These are phyloP conservation scores for Harpegnathos saltator DNA, from an alignment of 1,140 invertebrate species.

Conservation along the genomic window DNA sequence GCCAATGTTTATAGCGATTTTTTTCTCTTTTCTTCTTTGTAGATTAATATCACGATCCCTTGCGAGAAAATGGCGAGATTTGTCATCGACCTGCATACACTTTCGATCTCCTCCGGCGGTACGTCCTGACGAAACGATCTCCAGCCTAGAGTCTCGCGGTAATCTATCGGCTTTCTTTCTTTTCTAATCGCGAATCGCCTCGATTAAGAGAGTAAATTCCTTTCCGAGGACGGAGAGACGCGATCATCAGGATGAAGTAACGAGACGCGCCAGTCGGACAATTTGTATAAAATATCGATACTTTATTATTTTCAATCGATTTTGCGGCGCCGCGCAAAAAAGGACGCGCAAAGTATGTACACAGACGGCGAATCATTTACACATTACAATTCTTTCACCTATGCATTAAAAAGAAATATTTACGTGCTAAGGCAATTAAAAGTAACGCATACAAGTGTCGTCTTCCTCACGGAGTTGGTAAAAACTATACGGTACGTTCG, in stretches of 20 bases:
- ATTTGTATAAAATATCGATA: constrained; percentile 83
- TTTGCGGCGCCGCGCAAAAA: constrained; percentile 68
- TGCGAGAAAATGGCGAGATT: too few species aligned
- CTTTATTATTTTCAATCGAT: constrained; percentile 83
- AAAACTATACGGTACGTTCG: constrained; percentile 65
- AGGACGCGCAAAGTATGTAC: constrained; percentile 78
- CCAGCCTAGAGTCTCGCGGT: too few species aligned
- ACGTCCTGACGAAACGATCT: too few species aligned
- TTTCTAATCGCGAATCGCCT: too few species aligned
- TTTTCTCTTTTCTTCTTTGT: too few species aligned
- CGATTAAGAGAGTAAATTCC: not conserved
- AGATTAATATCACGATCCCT: too few species aligned
- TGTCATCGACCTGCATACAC: too few species aligned
- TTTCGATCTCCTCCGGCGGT: too few species aligned
- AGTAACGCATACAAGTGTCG: constrained; percentile 68
- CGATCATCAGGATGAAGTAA: not conserved
- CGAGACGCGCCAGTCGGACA: not conserved
- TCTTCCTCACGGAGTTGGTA: constrained; percentile 59
- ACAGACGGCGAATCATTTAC: constrained; percentile 73
- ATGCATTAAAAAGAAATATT: constrained; percentile 75
- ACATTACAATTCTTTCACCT: constrained; percentile 76
- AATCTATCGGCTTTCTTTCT: too few species aligned
- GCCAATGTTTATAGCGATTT: too few species aligned
- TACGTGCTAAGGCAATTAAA: constrained; percentile 74
- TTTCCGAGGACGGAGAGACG: not conserved